A percentile compares a stretch with the other conserved stretches of the same genome.
Conservation (phyloP, 2,797 vertebrate species). For the Propithecus perrieri region DNA sequence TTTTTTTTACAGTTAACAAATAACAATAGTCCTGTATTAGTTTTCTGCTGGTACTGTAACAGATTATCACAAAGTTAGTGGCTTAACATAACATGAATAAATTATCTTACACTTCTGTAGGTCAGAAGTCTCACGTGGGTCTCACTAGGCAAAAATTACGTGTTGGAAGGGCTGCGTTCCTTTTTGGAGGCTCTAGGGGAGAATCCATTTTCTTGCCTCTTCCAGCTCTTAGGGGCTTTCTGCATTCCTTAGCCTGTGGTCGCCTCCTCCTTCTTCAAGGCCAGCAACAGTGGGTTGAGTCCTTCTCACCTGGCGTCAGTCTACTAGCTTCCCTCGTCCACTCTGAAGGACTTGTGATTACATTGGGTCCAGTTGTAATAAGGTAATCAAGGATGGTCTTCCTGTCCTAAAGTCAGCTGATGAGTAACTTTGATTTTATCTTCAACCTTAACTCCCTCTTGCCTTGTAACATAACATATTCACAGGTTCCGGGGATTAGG, state of each 20-base stretch:
- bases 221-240: not conserved
- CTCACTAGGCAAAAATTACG: not conserved
- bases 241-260: not conserved
- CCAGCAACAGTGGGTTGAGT: not conserved
- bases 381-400: not conserved
- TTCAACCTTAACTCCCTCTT: not conserved
- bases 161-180: not conserved
- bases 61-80: not conserved
- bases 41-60: not conserved
- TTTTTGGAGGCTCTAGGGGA: not conserved
- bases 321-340: not conserved
- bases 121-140: not conserved
- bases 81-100: not conserved
- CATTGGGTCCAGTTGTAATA: not conserved
- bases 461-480: not conserved
- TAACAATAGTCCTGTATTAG: not conserved
- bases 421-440: not conserved
- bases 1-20: not conserved
- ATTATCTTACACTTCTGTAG: not conserved
- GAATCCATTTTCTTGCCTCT: not conserved
- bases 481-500: not conserved
- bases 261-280: not conserved
- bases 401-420: not conserved
- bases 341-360: not conserved
- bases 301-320: accelerated